Percentiles rank a stretch among this genome's conserved stretches.
Evolutionary conservation across 2,113 vertebrate species (phyloP).

Genomic region (Cephalopterus ornatus): DNA sequence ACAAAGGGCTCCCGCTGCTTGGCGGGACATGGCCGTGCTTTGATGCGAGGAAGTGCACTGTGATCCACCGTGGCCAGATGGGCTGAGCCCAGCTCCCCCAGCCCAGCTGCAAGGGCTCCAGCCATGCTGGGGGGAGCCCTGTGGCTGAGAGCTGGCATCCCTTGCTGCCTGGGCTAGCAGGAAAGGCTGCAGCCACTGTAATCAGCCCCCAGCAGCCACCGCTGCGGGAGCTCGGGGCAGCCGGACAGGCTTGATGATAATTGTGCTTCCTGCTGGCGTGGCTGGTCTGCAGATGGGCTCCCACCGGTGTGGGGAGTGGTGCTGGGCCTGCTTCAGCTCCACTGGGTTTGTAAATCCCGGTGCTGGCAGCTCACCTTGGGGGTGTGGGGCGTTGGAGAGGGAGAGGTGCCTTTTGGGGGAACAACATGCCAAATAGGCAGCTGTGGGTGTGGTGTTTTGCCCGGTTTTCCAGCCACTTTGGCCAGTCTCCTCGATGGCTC

Average conservation of each 20-base stretch:
- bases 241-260: neutral
- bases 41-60: neutral
- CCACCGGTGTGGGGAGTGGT: rapidly evolving
- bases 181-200: neutral
- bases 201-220: neutral
- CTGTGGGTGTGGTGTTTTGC: rapidly evolving
- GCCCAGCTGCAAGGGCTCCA: neutral
- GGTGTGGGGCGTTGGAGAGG: rapidly evolving
- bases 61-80: neutral
- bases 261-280: neutral
- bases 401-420: neutral
- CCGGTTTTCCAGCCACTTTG: neutral
- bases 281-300: neutral
- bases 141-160: rapidly evolving
- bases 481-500: rapidly evolving
- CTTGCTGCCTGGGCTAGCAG: neutral
- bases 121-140: rapidly evolving
- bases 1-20: neutral
- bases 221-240: rapidly evolving
- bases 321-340: rapidly evolving
- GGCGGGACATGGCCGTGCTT: rapidly evolving
- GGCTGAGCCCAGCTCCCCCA: neutral
- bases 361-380: neutral
- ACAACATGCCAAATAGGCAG: rapidly evolving
- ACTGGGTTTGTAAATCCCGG: neutral